Conservation (phyloP, 1,140 invertebrate species). For the Drosophila gunungcola region DNA sequence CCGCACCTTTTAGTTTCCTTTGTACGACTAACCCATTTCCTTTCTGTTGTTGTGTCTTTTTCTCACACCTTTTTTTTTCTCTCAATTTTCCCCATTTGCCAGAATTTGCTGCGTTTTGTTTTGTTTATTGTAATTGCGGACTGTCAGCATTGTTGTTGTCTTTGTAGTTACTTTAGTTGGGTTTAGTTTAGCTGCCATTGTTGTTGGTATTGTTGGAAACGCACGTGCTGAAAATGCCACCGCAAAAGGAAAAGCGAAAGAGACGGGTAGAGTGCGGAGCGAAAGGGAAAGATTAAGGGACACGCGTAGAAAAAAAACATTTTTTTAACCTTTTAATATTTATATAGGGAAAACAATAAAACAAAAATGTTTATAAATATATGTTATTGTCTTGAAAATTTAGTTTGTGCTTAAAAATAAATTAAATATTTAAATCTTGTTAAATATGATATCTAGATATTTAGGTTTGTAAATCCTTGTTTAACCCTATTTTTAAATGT, state of each 20-base stretch:
- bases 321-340: background rate
- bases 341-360: background rate
- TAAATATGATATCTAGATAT: too few relatives aligned
- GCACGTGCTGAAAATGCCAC: conserved; percentile 57
- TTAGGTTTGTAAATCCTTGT: too few relatives aligned
- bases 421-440: too few relatives aligned
- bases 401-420: too few relatives aligned
- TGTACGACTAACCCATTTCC: conserved; percentile 42
- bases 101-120: conserved; percentile 48
- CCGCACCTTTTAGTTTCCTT: conserved; percentile 27
- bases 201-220: conserved; percentile 30
- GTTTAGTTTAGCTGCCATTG: conserved; percentile 16
- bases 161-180: conserved; percentile 29
- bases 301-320: background rate
- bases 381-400: too few relatives aligned
- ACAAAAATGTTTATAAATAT: too few relatives aligned
- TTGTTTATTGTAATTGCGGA: conserved; percentile 60
- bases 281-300: background rate
- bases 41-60: conserved; percentile 23
- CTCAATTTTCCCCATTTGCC: conserved; percentile 29
- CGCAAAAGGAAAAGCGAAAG: conserved; percentile 31
- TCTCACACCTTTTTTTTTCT: background rate
- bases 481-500: too few relatives aligned
- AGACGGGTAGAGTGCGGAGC: background rate
- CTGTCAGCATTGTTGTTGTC: conserved; percentile 41